Percentiles rank a stretch among this genome's conserved stretches.
These are phyloP conservation scores for Drosophila lutescens DNA, from an alignment of 2,888 invertebrate genomes.

Conservation along the genomic window DNA sequence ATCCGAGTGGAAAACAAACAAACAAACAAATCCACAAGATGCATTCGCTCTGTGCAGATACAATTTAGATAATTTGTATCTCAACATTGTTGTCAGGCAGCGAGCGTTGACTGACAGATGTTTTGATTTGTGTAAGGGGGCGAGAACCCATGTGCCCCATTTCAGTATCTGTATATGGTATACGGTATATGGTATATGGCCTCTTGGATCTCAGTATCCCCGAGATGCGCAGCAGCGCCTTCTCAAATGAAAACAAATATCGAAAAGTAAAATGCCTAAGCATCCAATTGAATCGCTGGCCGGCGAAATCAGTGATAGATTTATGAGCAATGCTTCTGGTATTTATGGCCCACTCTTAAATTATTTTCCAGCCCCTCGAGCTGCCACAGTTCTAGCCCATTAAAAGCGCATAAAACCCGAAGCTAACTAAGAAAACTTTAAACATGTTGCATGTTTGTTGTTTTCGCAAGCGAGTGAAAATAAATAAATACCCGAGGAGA, in stretches of 20 bases:
- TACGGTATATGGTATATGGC: neutral
- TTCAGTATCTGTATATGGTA: slow-evolving; percentile 2
- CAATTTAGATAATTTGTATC: slow-evolving; percentile 83
- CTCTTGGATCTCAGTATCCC: neutral
- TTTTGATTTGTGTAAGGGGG: slow-evolving; percentile 71
- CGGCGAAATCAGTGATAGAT: slow-evolving; percentile 81
- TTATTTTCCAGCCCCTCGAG: slow-evolving; percentile 56
- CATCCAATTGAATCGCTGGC: slow-evolving; percentile 73
- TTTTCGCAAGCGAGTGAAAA: slow-evolving; percentile 56
- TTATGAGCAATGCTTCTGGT: slow-evolving; percentile 73
- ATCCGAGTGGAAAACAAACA: slow-evolving; percentile 47
- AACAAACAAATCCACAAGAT: slow-evolving; percentile 65
- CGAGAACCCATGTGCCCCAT: slow-evolving; percentile 31
- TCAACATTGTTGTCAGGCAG: slow-evolving; percentile 78
- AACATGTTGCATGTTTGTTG: slow-evolving; percentile 55
- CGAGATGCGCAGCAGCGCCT: slow-evolving; percentile 41
- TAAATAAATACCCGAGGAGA: slow-evolving; percentile 55
- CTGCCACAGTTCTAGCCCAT: slow-evolving; percentile 13
- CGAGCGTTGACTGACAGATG: slow-evolving; percentile 80
- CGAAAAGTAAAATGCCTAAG: slow-evolving; percentile 68
- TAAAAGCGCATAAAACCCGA: slow-evolving; percentile 36
- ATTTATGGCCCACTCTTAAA: slow-evolving; percentile 69
- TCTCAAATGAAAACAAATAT: slow-evolving; percentile 75
- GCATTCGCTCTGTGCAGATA: slow-evolving; percentile 74
- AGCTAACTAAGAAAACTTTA: slow-evolving; percentile 20